phyloP scores from a whole-genome alignment of 37 sponge, comb jelly and placozoan genomes.

The Bolinopsis microptera region DNA sequence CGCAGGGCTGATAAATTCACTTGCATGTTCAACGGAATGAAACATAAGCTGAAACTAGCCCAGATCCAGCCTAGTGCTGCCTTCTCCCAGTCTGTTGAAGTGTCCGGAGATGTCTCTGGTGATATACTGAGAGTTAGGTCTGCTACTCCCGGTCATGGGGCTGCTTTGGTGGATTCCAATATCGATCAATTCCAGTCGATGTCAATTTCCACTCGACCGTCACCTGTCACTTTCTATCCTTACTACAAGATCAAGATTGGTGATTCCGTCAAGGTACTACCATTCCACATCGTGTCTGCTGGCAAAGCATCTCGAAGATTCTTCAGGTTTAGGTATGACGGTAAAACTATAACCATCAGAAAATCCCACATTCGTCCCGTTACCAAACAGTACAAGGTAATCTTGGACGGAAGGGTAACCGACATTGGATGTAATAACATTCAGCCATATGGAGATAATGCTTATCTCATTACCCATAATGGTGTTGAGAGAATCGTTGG shows the following conservation, averaged over 20 bases:
- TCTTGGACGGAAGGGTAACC: conserved; percentile 13
- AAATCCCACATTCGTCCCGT: conserved; percentile 8
- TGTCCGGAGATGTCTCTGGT: background rate
- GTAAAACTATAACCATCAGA: conserved; percentile 10
- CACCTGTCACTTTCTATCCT: conserved; percentile 12
- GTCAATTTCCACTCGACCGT: background rate
- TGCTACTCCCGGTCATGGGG: background rate
- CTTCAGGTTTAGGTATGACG: conserved; percentile 36
- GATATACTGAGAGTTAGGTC: background rate
- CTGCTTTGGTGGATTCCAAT: background rate
- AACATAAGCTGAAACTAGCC: background rate
- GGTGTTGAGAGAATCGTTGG: conserved; percentile 21
- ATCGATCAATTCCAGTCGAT: background rate
- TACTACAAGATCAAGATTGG: conserved; percentile 28
- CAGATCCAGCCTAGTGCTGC: background rate
- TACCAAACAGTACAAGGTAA: conserved; percentile 26
- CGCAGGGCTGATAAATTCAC: background rate
- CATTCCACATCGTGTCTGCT: conserved; percentile 3
- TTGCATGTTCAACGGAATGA: background rate
- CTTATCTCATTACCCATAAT: conserved; percentile 25
- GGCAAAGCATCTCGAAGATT: conserved; percentile 43
- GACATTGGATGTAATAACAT: conserved; percentile 14
- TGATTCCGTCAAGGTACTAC: conserved; percentile 11
- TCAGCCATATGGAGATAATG: conserved; percentile 13
- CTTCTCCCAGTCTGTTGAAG: background rate